Percentiles rank a stretch among this genome's conserved stretches.
Conservation (phyloP, 2,113 vertebrate species). For the Dasyornis broadbenti region DNA sequence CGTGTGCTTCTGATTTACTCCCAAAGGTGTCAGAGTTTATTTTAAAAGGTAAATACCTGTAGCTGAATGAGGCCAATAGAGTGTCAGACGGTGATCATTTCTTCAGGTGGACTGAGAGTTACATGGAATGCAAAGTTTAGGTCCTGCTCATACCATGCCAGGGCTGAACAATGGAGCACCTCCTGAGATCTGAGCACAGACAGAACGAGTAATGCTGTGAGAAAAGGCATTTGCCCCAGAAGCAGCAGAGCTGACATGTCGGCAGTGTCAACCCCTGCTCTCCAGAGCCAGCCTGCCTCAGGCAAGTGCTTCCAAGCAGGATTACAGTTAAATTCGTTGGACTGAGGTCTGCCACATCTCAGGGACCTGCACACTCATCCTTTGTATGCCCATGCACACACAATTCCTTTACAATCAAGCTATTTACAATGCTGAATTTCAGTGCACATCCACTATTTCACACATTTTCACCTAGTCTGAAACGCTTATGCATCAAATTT, state of each 20-base stretch:
- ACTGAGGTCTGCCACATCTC: not conserved
- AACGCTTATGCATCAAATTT: not conserved
- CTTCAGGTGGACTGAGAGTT: not conserved
- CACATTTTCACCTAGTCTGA: not conserved
- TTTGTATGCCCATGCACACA: not conserved
- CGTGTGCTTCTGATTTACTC: accelerated
- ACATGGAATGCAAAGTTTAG: not conserved
- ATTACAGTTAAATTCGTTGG: not conserved
- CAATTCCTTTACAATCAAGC: not conserved
- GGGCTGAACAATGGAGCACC: not conserved
- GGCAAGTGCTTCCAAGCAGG: not conserved
- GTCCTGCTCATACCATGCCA: not conserved
- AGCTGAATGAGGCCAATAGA: not conserved
- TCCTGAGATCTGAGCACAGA: not conserved
- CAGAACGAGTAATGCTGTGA: accelerated
- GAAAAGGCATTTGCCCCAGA: not conserved
- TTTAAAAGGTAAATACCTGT: not conserved
- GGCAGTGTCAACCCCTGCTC: not conserved
- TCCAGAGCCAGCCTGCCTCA: not conserved
- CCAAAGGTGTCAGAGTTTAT: not conserved
- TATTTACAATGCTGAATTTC: not conserved
- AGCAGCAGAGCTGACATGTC: not conserved
- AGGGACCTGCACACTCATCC: not conserved
- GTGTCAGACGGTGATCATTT: not conserved
- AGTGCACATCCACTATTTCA: not conserved